These are phyloP conservation scores for Drosophila subsilvestris DNA, from an alignment of 2,888 invertebrate genomes.

Conservation along the genomic window DNA sequence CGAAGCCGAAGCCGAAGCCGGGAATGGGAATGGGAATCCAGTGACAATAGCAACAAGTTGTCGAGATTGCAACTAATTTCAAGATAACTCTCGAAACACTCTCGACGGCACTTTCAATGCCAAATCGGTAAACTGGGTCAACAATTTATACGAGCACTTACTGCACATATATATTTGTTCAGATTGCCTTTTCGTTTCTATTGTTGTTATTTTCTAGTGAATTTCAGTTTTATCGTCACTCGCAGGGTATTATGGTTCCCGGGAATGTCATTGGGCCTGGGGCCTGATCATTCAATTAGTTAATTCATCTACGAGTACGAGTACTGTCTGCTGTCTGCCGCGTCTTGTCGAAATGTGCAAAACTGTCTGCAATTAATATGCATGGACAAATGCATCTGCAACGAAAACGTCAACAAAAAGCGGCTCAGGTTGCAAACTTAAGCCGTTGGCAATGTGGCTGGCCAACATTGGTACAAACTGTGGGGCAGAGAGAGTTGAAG, in stretches of 20 bases:
- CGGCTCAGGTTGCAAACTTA: slow-evolving; percentile 23
- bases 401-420: slow-evolving; percentile 17
- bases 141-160: slow-evolving; percentile 26
- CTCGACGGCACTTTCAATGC: slow-evolving; percentile 56
- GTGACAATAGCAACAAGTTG: slow-evolving; percentile 41
- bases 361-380: slow-evolving; percentile 43
- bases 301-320: slow-evolving; percentile 23
- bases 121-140: slow-evolving; percentile 51
- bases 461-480: not conserved
- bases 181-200: slow-evolving; percentile 33
- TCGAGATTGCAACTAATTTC: slow-evolving; percentile 46
- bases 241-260: not conserved
- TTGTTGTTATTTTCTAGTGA: slow-evolving; percentile 13
- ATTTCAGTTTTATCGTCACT: slow-evolving; percentile 27
- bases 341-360: slow-evolving; percentile 47
- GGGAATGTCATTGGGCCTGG: slow-evolving; percentile 19
- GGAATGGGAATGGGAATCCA: slow-evolving; percentile 11
- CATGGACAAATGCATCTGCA: slow-evolving; percentile 24
- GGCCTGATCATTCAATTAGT: slow-evolving; percentile 45
- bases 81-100: slow-evolving; percentile 34
- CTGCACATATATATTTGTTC: slow-evolving; percentile 10
- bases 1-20: not conserved
- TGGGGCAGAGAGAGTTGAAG: slow-evolving; percentile 1
- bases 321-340: slow-evolving; percentile 46
- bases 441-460: not conserved